Percentiles rank a stretch among this genome's conserved stretches.
Conservation (phyloP, 2,113 vertebrate genomes). For the Mixornis gularis region DNA sequence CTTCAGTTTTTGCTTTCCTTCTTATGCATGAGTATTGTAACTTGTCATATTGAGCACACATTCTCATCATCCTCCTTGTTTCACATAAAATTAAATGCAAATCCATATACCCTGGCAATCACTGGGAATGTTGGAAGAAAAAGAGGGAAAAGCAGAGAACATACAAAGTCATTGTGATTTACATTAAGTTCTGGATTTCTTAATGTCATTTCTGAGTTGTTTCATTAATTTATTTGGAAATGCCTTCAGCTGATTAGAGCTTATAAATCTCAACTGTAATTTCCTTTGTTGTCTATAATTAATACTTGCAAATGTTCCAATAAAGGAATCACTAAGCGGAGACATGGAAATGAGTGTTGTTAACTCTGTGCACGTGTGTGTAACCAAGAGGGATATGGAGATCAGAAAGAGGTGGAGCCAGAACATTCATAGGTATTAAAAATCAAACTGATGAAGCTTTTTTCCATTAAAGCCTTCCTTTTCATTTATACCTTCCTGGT, state of each 20-base stretch:
- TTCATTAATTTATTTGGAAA: constrained; percentile 50
- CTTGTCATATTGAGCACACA: not conserved
- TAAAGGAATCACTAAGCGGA: not conserved
- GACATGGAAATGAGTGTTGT: not conserved
- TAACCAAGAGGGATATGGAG: not conserved
- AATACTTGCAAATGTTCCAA: constrained; percentile 1
- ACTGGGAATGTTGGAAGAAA: not conserved
- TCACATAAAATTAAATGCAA: not conserved
- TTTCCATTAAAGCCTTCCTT: not conserved
- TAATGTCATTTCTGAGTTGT: not conserved
- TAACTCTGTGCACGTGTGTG: not conserved
- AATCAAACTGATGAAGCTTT: not conserved
- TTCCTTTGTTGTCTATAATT: not conserved
- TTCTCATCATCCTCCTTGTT: not conserved
- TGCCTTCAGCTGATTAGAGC: constrained; percentile 23
- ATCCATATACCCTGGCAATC: not conserved
- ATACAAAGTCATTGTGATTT: not conserved
- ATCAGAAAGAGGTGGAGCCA: not conserved
- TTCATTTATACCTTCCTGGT: not conserved
- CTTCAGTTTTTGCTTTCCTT: not conserved
- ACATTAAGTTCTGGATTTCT: not conserved
- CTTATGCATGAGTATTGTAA: not conserved
- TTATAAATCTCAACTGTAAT: not conserved
- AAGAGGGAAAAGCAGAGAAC: not conserved
- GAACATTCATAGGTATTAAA: not conserved